A percentile compares a stretch with the other conserved stretches of the same genome.
Conservation (phyloP, 2,113 vertebrate species). For the Clarias magur region DNA sequence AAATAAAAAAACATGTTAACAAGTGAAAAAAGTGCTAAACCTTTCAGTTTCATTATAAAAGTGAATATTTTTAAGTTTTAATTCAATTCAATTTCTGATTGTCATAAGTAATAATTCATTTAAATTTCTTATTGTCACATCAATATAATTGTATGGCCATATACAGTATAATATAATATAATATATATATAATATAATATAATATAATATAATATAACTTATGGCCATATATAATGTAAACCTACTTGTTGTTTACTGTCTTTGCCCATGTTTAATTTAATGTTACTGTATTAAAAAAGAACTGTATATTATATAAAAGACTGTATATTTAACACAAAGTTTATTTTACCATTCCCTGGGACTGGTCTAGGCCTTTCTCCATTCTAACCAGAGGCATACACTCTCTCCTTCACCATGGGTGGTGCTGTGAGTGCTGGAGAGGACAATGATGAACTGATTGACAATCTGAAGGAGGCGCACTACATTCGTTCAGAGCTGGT, state of each 20-base stretch:
- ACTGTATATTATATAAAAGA: neutral
- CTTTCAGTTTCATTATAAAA: neutral
- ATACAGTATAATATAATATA: no score
- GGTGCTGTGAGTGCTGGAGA: constrained; percentile 95
- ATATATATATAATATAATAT: no score
- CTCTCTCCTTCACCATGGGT: constrained; percentile 79
- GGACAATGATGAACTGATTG: constrained; percentile 95
- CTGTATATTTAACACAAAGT: neutral
- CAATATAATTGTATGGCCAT: neutral
- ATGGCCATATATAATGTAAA: neutral
- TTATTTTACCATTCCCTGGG: neutral
- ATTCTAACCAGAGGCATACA: constrained; percentile 33
- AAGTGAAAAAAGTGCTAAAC: neutral
- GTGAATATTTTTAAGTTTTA: neutral
- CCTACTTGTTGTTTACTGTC: neutral
- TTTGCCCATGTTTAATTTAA: neutral
- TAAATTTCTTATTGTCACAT: neutral
- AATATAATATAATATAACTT: no score
- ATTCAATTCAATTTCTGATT: neutral
- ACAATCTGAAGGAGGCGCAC: constrained; percentile 94
- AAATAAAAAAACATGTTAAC: neutral
- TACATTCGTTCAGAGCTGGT: constrained; percentile 94
- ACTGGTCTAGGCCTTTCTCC: constrained; percentile 14
- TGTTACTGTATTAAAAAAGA: neutral
- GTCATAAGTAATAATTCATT: neutral